Conservation (phyloP, 2,888 invertebrate species). For the Calameuta filiformis region DNA sequence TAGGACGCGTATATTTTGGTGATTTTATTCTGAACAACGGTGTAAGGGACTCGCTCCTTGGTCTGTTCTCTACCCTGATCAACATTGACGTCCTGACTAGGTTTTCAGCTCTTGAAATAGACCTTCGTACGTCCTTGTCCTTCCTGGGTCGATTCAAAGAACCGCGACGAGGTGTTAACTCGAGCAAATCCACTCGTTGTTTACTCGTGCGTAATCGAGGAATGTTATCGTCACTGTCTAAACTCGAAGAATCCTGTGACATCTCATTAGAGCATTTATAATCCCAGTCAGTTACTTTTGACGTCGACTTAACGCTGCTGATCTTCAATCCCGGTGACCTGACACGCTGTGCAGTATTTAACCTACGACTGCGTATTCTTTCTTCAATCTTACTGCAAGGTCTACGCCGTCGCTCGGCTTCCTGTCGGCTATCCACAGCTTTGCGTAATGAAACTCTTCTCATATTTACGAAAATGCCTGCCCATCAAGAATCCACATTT, state of each 20-base stretch:
- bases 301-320: neutral
- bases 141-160: neutral
- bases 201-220: constrained; percentile 6
- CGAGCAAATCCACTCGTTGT: constrained; percentile 6
- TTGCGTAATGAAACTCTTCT: neutral
- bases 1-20: neutral
- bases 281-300: neutral
- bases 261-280: neutral
- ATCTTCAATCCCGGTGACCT: neutral
- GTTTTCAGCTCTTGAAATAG: neutral
- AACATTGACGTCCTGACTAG: neutral
- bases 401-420: neutral
- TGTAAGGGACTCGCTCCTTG: neutral
- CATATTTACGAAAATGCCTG: neutral
- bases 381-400: constrained; percentile 1
- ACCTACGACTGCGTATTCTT: neutral
- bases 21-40: neutral
- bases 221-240: neutral
- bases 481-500: neutral
- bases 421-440: neutral
- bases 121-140: neutral
- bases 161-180: neutral
- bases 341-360: neutral
- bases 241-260: neutral
- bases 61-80: neutral